phyloP scores from a whole-genome alignment of 1,140 invertebrate genomes.

The Ericerus pela region DNA sequence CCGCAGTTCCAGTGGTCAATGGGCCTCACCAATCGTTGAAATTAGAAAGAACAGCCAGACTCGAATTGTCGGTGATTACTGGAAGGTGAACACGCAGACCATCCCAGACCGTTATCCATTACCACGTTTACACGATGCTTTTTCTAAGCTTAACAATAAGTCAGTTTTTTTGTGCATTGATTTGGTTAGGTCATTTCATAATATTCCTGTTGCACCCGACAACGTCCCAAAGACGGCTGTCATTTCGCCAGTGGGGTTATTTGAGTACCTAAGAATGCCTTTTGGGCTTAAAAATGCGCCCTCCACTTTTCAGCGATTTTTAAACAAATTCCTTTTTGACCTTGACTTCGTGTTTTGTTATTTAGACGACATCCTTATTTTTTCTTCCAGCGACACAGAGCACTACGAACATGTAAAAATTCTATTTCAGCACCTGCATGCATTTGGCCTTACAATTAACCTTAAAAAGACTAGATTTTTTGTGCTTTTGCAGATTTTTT shows the following conservation, averaged over 20 bases:
- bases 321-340: too few relatives aligned
- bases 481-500: too few relatives aligned
- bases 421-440: too few relatives aligned
- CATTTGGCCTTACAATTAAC: too few relatives aligned
- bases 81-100: slow-evolving; percentile 28
- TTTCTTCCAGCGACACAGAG: too few relatives aligned
- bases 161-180: slow-evolving; percentile 34
- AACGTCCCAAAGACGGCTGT: slow-evolving; percentile 35
- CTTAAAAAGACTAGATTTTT: too few relatives aligned
- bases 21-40: slow-evolving; percentile 33
- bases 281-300: slow-evolving; percentile 33
- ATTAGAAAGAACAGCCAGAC: slow-evolving; percentile 33
- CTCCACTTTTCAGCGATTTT: slow-evolving; percentile 31
- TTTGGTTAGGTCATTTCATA: slow-evolving; percentile 34
- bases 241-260: slow-evolving; percentile 26
- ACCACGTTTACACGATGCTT: background rate
- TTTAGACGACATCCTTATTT: too few relatives aligned
- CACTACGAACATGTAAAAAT: too few relatives aligned
- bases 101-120: slow-evolving; percentile 29
- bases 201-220: slow-evolving; percentile 30
- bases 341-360: too few relatives aligned
- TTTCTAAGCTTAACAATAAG: slow-evolving; percentile 24
- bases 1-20: slow-evolving; percentile 27
- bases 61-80: slow-evolving; percentile 28
- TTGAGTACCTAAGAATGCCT: slow-evolving; percentile 31